Percentiles rank a stretch among this genome's conserved stretches.
Evolutionary conservation across 2,797 vertebrate genomes (phyloP).

Genomic region (Mus spretus): DNA sequence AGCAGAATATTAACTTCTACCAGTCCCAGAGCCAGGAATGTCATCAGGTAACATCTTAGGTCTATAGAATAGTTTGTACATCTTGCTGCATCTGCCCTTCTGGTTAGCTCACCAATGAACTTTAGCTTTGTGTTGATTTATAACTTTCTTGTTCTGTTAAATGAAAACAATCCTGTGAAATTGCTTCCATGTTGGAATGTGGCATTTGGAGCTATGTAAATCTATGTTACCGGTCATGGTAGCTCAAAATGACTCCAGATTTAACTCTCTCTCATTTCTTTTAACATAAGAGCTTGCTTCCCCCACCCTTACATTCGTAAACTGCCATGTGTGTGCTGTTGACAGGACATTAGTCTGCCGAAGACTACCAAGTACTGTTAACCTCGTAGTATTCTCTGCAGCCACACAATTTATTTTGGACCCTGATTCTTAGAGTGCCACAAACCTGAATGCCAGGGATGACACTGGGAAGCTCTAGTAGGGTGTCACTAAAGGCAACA

Average conservation of each 20-base stretch:
- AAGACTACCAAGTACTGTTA: background rate
- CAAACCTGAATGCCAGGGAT: background rate
- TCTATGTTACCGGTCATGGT: background rate
- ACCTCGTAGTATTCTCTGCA: background rate
- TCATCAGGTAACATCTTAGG: background rate
- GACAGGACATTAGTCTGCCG: too few relatives aligned
- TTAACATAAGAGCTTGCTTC: background rate
- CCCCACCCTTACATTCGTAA: background rate
- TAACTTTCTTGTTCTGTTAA: background rate
- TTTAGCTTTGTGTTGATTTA: background rate
- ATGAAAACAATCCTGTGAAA: background rate
- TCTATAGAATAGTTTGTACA: background rate
- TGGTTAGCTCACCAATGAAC: background rate
- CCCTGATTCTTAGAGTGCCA: background rate
- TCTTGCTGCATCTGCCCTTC: background rate
- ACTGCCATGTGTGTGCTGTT: background rate
- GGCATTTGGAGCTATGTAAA: background rate
- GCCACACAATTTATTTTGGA: background rate
- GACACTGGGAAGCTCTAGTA: background rate
- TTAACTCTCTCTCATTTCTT: background rate
- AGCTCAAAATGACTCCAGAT: background rate
- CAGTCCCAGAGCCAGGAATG: background rate
- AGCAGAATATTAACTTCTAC: background rate
- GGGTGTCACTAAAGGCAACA: background rate
- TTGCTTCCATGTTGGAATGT: background rate